A percentile compares a stretch with the other conserved stretches of the same genome.
phyloP scores from a whole-genome alignment of 2,797 vertebrate genomes.

The Manis javanica region DNA sequence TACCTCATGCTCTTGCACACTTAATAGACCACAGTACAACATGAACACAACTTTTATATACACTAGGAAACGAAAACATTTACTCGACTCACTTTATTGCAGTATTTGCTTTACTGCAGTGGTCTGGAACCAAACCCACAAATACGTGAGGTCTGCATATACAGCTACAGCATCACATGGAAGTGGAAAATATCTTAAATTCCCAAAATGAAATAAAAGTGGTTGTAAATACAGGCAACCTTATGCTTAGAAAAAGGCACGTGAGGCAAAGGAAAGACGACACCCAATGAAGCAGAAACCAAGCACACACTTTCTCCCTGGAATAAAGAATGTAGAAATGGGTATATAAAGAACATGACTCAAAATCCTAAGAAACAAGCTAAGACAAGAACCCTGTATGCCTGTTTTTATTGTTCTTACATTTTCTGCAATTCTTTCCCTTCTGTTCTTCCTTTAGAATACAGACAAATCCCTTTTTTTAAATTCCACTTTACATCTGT shows the following conservation, averaged over 20 bases:
- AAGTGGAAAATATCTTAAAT: neutral
- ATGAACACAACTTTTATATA: too few relatives aligned
- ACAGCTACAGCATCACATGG: neutral
- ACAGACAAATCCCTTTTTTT: neutral
- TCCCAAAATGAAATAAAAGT: neutral
- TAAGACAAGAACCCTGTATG: neutral
- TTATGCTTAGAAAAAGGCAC: neutral
- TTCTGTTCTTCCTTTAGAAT: neutral
- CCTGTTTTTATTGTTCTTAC: neutral
- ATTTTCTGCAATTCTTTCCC: neutral
- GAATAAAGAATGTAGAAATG: neutral
- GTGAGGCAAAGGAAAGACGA: neutral
- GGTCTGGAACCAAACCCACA: too few relatives aligned
- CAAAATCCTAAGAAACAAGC: neutral
- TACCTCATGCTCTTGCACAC: too few relatives aligned
- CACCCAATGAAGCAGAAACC: neutral
- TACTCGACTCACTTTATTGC: too few relatives aligned
- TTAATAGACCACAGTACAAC: too few relatives aligned
- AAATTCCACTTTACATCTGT: neutral
- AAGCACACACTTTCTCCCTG: neutral
- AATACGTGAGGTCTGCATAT: too few relatives aligned
- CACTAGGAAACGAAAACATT: too few relatives aligned
- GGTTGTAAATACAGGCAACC: neutral
- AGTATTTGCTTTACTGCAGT: too few relatives aligned
- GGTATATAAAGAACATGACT: neutral